Conservation (phyloP, 2,888 invertebrate species). For the Hedya salicella region DNA sequence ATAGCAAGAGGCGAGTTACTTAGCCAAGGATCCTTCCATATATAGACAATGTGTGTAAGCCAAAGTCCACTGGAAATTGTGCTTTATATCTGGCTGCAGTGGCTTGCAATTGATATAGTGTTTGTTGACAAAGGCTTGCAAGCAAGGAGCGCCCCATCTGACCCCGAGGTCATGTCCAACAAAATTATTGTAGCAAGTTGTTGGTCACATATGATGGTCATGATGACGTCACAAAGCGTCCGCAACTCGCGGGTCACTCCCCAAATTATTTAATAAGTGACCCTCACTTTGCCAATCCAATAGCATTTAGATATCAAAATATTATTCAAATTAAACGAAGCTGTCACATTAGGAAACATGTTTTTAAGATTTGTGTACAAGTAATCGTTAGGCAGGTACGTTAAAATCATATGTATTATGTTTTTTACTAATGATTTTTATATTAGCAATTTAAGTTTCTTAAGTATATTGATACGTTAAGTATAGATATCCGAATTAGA, state of each 20-base stretch:
- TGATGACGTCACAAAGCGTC: conserved; percentile 19
- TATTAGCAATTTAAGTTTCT: conserved; percentile 24
- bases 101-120: conserved; percentile 47
- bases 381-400: conserved; percentile 12
- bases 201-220: conserved; percentile 14
- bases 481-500: too few relatives aligned
- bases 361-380: conserved; percentile 21
- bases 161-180: conserved; percentile 62
- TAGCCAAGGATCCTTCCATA: conserved; percentile 56
- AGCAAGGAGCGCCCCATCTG: conserved; percentile 57
- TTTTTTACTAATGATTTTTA: conserved; percentile 15
- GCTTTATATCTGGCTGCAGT: conserved; percentile 49
- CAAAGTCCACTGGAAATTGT: conserved; percentile 45
- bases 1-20: conserved; percentile 40
- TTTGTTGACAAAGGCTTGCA: conserved; percentile 50
- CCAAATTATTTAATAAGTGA: conserved; percentile 27
- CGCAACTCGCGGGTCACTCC: neutral
- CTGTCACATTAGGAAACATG: conserved; percentile 16
- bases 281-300: conserved; percentile 17
- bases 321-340: conserved; percentile 23
- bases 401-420: conserved; percentile 7
- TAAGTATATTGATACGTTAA: neutral
- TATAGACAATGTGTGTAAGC: conserved; percentile 49
- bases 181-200: conserved; percentile 44
- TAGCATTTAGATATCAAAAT: conserved; percentile 28